Evolutionary conservation across 35 echinoderm and acorn worm genomes (phyloP).

Genomic region (Strongylocentrotus purpuratus): DNA sequence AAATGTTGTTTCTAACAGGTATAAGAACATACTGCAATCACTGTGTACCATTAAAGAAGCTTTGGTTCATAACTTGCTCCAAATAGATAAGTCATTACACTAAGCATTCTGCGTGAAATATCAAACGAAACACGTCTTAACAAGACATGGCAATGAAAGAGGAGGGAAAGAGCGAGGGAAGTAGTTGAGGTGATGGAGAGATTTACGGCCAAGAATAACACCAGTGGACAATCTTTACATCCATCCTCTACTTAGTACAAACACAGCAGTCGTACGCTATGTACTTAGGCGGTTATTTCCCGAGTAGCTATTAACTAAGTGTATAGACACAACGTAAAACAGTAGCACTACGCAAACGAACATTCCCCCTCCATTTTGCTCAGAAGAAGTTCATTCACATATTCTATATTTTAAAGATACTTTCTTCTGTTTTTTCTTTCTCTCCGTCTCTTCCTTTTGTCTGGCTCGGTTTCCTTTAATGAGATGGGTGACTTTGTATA

Average conservation of each 20-base stretch:
- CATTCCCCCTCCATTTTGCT: not conserved
- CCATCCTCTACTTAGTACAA: not conserved
- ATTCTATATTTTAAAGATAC: not conserved
- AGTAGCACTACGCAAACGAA: not conserved
- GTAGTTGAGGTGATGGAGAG: not conserved
- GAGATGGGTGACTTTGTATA: not conserved
- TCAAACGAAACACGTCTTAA: not conserved
- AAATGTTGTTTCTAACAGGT: too few relatives aligned
- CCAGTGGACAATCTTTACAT: not conserved
- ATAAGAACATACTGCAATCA: too few relatives aligned
- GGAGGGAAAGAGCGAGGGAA: not conserved
- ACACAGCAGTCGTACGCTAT: not conserved
- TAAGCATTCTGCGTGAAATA: too few relatives aligned
- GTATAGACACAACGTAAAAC: slow-evolving; percentile 8
- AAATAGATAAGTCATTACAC: too few relatives aligned
- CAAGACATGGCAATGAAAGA: not conserved
- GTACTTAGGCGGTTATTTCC: not conserved
- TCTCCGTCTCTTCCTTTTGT: not conserved
- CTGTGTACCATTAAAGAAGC: too few relatives aligned
- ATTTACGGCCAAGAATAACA: not conserved
- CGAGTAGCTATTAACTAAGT: slow-evolving; percentile 16
- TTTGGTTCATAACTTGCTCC: too few relatives aligned
- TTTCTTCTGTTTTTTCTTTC: not conserved
- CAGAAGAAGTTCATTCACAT: slow-evolving; percentile 7
- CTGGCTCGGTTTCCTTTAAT: not conserved